Evolutionary conservation across 2,888 invertebrate genomes (phyloP), one percentile per base, ranked within the genome.

Genomic region (Andrena praecox): DNA sequence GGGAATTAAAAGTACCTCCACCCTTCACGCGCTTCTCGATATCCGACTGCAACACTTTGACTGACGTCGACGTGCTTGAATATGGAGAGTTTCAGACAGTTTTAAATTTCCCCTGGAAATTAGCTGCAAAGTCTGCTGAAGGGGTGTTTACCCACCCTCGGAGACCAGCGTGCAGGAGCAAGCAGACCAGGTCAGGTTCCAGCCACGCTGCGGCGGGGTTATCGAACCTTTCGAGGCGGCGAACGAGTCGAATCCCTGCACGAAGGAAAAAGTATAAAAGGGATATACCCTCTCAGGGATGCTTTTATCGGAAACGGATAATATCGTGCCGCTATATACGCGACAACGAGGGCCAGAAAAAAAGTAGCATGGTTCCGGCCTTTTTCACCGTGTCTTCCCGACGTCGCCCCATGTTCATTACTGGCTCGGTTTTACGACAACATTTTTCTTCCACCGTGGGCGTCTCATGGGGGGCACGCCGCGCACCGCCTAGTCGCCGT

Each of bases 231-330:
- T 54, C 10, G 48, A 24, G 33, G 33, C 64, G 27, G 35, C 29
- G 66, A 50, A 62, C 74, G 52, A 27, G 31, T 16, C 52, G 60
- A 74, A 74, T 54, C 71, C 77, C 42, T 27, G 50, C 42, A n/a
- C 66, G 48, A 48, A 56, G 54, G 60, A 70, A 81, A 73, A 73
- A 29, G 60, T 29, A 66, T 24, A 77, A 71, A 66, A 70, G 29
- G 72, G 62, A 71, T 74, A 71, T 74, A 79, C 74, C 72, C 72
- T 67, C 82, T 66, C 60, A 54, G 75, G 82, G 42, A 82, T 69
- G 71, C 78, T 85, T 89, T 90, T 89, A 90, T 89, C 90, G 90
- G 74, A 86, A 88, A 85, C 80, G 85, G 86, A 88, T 86, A 88
- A 87, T 87, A 84, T 84, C 82, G 70, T 48, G 56, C 31, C 24